Conservation (phyloP, 2,888 invertebrate genomes). For the Tachina grossa region DNA sequence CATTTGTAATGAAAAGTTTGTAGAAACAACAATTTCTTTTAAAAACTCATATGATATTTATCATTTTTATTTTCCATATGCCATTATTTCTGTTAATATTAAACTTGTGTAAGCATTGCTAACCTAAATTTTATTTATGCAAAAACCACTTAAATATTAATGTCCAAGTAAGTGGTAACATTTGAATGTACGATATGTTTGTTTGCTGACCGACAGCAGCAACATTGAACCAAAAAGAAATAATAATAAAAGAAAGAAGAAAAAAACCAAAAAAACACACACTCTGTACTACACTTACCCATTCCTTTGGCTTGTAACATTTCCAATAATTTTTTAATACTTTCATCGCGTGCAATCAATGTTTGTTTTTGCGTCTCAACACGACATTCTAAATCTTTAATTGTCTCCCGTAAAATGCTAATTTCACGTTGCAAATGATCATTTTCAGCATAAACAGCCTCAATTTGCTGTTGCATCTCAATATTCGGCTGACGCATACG, state of each 20-base stretch:
- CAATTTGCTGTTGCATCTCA: slow-evolving; percentile 96
- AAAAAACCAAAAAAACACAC: slow-evolving; percentile 35
- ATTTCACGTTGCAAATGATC: slow-evolving; percentile 97
- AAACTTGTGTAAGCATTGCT: slow-evolving; percentile 56
- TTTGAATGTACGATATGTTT: not conserved
- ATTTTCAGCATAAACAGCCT: slow-evolving; percentile 95
- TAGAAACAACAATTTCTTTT: no score
- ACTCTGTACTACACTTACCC: slow-evolving; percentile 86
- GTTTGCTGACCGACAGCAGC: slow-evolving; percentile 10
- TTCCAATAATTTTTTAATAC: slow-evolving; percentile 98
- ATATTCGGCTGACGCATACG: slow-evolving; percentile 94
- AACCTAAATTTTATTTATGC: slow-evolving; percentile 60
- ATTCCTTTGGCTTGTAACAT: slow-evolving; percentile 99
- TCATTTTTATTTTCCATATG: not conserved
- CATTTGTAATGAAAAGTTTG: no score
- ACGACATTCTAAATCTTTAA: slow-evolving; percentile 97
- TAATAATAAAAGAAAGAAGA: not conserved
- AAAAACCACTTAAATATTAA: slow-evolving; percentile 43
- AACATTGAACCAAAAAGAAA: slow-evolving; percentile 4
- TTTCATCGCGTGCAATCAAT: slow-evolving; percentile 97
- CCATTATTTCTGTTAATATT: slow-evolving; percentile 2
- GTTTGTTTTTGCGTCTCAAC: slow-evolving; percentile 99
- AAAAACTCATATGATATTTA: not conserved
- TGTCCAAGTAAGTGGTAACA: slow-evolving; percentile 11
- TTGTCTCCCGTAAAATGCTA: slow-evolving; percentile 95